Conservation (phyloP, 1,140 invertebrate genomes). For the Anastrepha obliqua region DNA sequence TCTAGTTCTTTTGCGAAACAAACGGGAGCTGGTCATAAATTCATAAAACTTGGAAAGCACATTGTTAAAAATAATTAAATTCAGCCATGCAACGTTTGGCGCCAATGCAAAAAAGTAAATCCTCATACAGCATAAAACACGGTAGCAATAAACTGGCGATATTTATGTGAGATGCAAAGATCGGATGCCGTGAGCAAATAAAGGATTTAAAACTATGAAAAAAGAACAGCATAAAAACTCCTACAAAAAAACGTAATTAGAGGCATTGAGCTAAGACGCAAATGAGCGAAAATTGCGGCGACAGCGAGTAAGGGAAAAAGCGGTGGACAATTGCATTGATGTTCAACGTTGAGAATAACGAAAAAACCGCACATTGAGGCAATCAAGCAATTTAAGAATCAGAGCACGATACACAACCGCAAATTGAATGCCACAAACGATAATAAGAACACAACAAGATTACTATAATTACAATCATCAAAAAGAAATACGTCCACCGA, state of each 20-base stretch:
- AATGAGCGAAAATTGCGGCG: neutral
- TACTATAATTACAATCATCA: constrained; percentile 33
- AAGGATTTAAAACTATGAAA: neutral
- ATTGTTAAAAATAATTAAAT: neutral
- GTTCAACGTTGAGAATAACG: too few relatives aligned
- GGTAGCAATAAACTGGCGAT: neutral
- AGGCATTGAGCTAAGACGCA: neutral
- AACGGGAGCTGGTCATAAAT: too few relatives aligned
- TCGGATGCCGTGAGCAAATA: neutral
- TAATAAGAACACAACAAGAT: constrained; percentile 39
- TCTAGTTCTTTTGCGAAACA: too few relatives aligned
- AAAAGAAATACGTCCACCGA: neutral
- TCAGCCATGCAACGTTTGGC: neutral
- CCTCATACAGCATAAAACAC: neutral
- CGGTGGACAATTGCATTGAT: neutral
- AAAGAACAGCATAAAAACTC: neutral
- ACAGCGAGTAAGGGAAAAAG: neutral
- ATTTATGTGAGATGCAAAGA: neutral
- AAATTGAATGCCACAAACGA: constrained; percentile 40
- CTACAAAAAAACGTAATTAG: neutral
- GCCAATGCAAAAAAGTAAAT: neutral
- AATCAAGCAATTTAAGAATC: constrained; percentile 32
- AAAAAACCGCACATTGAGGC: neutral
- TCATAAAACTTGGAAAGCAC: too few relatives aligned
- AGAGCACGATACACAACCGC: constrained; percentile 30